Evolutionary conservation across 2,797 vertebrate genomes (phyloP).

Genomic region (Clamator glandarius): DNA sequence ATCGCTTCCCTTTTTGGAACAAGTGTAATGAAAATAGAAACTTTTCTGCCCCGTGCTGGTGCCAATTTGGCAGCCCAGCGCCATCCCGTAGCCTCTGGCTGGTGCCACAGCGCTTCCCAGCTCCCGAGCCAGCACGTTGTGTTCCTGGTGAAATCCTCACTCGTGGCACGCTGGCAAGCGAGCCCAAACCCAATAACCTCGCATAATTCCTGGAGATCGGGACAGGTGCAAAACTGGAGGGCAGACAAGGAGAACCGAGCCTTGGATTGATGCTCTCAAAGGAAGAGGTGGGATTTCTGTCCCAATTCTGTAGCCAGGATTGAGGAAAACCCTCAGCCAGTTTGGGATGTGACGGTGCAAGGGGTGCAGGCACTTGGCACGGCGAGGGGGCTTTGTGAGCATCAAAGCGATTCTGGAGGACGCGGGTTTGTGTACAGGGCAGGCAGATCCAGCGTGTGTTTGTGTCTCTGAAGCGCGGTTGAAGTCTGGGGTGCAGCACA

Average conservation of each 20-base stretch:
- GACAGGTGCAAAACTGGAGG: not conserved
- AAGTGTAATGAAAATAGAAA: slow-evolving; percentile 42
- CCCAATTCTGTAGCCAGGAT: accelerated
- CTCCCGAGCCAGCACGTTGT: not conserved
- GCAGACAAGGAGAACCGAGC: not conserved
- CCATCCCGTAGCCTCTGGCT: slow-evolving; percentile 20
- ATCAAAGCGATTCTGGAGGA: not conserved
- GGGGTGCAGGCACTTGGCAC: accelerated
- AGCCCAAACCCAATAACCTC: not conserved
- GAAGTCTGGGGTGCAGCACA: not conserved
- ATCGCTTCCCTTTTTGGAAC: slow-evolving; percentile 42
- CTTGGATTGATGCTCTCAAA: not conserved
- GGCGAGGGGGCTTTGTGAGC: accelerated
- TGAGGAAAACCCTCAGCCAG: not conserved
- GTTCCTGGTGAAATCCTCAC: not conserved
- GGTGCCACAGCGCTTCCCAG: not conserved
- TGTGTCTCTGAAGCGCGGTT: not conserved
- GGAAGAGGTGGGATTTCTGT: not conserved
- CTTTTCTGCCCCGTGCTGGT: not conserved
- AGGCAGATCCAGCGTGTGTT: accelerated
- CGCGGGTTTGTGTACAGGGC: not conserved
- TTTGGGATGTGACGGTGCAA: not conserved
- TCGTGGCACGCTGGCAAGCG: not conserved
- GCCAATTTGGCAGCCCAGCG: slow-evolving; percentile 45
- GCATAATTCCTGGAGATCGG: not conserved